Conservation (phyloP, 2,888 invertebrate genomes). For the Pantelozetes paolii region DNA sequence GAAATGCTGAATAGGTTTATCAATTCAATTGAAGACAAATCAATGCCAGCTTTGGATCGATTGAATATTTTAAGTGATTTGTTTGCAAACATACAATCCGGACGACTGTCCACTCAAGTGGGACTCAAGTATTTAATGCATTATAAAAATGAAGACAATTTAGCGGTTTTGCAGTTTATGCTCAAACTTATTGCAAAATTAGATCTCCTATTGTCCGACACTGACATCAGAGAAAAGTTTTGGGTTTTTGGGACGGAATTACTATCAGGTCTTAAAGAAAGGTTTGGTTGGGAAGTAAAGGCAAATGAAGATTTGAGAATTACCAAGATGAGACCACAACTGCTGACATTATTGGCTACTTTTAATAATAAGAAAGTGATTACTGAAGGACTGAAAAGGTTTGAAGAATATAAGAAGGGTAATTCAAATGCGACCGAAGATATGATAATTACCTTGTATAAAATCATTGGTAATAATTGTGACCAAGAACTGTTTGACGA, state of each 20-base stretch:
- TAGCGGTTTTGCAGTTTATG: slow-evolving; percentile 86
- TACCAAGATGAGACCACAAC: slow-evolving; percentile 75
- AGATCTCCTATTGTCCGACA: slow-evolving; percentile 70
- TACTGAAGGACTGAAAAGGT: slow-evolving; percentile 68
- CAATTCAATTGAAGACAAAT: slow-evolving; percentile 71
- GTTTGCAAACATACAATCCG: slow-evolving; percentile 64
- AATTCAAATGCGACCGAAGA: slow-evolving; percentile 62
- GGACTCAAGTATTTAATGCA: slow-evolving; percentile 78
- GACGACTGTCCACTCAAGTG: slow-evolving; percentile 71
- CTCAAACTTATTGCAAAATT: slow-evolving; percentile 71
- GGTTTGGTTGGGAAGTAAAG: slow-evolving; percentile 79
- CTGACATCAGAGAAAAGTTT: slow-evolving; percentile 67
- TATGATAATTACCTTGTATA: slow-evolving; percentile 54
- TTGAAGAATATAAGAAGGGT: slow-evolving; percentile 63
- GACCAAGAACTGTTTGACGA: slow-evolving; percentile 67
- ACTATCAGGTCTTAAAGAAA: slow-evolving; percentile 65
- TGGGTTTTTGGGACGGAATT: slow-evolving; percentile 70
- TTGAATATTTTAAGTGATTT: slow-evolving; percentile 74
- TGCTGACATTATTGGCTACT: slow-evolving; percentile 74
- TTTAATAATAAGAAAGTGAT: slow-evolving; percentile 72
- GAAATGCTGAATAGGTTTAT: slow-evolving; percentile 70
- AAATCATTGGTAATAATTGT: slow-evolving; percentile 56
- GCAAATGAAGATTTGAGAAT: slow-evolving; percentile 76
- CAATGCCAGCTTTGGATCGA: slow-evolving; percentile 79
- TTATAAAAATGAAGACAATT: slow-evolving; percentile 79